Evolutionary conservation across 2,113 vertebrate genomes (phyloP).

Genomic region (Strix aluco): DNA sequence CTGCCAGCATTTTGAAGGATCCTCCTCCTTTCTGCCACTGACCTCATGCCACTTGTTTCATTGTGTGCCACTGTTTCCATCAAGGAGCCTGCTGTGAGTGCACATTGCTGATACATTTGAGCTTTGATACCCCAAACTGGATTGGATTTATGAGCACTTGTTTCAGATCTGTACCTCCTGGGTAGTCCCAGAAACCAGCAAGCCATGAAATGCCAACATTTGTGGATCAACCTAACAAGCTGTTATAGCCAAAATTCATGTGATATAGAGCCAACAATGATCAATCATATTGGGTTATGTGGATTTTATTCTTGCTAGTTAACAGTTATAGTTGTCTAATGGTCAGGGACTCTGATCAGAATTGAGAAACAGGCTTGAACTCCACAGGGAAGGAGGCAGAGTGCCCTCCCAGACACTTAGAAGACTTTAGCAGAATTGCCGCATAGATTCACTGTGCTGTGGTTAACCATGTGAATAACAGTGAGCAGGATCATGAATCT

Average conservation of each 20-base stretch:
- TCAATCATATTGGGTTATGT: background rate
- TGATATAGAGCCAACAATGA: background rate
- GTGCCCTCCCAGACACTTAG: background rate
- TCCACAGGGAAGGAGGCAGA: background rate
- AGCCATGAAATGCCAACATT: background rate
- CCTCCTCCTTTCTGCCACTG: background rate
- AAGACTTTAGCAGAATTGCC: background rate
- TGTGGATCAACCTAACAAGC: background rate
- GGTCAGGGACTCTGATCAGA: background rate
- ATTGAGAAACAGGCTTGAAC: background rate
- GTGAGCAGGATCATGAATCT: background rate
- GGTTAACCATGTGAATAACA: background rate
- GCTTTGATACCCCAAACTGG: background rate
- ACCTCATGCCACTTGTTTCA: background rate
- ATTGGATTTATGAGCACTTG: background rate
- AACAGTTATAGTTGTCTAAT: background rate
- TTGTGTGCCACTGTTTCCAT: background rate
- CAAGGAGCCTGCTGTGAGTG: background rate
- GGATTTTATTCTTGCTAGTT: background rate
- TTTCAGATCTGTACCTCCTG: background rate
- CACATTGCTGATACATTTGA: background rate
- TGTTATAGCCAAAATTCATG: rapidly evolving
- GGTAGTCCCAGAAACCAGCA: background rate
- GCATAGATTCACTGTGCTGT: background rate
- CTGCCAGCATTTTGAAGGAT: background rate